Evolutionary conservation across 2,113 vertebrate genomes (phyloP), one percentile per base, ranked within the genome.

Genomic region (Ranitomeya imitator): DNA sequence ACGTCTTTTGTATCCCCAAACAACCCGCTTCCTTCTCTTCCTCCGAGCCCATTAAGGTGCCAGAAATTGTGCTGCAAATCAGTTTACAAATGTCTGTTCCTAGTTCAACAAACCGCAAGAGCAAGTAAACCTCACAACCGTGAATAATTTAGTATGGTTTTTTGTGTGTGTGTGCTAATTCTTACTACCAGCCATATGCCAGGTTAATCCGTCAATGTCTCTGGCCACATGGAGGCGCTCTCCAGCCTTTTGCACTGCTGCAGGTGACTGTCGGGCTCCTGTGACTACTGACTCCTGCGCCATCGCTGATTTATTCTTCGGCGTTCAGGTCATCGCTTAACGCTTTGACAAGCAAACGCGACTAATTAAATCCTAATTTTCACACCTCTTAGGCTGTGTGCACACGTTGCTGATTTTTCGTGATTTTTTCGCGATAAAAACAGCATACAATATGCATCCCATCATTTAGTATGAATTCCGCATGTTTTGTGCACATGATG

Each of bases 101-200:
- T 86, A 76, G 67, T 90, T 69, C 82, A 60, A 77, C 60, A n/a
- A 89, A 88, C 18, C 84, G 59, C 51, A 2, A 90, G 85, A 90
- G 51, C 85, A 89, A 86, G 7, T 90, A 61, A 0, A 0, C 26
- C 55, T 88, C 80, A 76, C 54, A 90, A 52, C 67, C 52, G 57
- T 69, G 26, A 90, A 63, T 89, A 89, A 63, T 82, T 88, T 79
- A 83, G 57, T 69, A 51, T 81, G 13, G 26, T 31, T 59, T 89
- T 90, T 88, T 82, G 81, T 26, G 10, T 86, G 23, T 90, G n/a
- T 16, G 85, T 86, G 45, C 85, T 71, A 77, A 69, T 71, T 57
- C 31, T 16, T 51, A 57, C 63, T 31, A 73, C 2, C 54, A 73
- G n/a, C 10, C 7, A 7, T 6, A 8, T 55, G 71, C 15, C 52